Percentiles rank a stretch among this genome's conserved stretches.
These are phyloP conservation scores for Cantharis rustica DNA, from an alignment of 2,888 invertebrate genomes.

Conservation along the genomic window DNA sequence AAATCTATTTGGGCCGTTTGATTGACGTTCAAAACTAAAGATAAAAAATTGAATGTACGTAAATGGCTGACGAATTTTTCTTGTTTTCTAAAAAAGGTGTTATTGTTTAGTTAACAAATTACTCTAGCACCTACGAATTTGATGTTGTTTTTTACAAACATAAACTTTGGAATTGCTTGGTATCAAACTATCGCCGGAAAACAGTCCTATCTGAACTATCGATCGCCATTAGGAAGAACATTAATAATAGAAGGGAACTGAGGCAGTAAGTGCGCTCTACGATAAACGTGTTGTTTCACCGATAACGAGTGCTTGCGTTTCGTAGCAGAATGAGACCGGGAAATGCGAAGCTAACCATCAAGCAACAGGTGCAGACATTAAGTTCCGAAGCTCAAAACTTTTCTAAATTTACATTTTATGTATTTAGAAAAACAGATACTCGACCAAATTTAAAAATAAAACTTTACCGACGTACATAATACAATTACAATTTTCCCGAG, in stretches of 20 bases:
- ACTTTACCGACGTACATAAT: neutral
- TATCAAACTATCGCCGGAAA: conserved; percentile 27
- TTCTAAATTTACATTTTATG: conserved; percentile 4
- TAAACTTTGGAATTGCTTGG: conserved; percentile 11
- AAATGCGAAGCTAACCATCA: conserved; percentile 28
- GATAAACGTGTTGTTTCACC: conserved; percentile 31
- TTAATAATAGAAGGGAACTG: conserved; percentile 31
- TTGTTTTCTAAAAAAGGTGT: neutral
- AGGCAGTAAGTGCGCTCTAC: conserved; percentile 30
- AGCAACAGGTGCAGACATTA: conserved; percentile 28
- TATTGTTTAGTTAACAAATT: neutral
- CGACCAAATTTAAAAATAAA: neutral
- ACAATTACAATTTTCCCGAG: neutral
- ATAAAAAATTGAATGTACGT: neutral
- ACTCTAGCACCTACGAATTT: neutral
- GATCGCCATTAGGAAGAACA: conserved; percentile 31
- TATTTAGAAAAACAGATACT: neutral
- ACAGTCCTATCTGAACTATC: conserved; percentile 28
- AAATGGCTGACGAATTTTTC: neutral
- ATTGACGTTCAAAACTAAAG: neutral
- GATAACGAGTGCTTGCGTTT: conserved; percentile 31
- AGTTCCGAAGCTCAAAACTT: conserved; percentile 6
- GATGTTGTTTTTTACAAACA: neutral
- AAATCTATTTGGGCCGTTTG: neutral
- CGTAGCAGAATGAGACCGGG: conserved; percentile 24